These are phyloP conservation scores for Dascyllus trimaculatus DNA, from an alignment of 2,113 vertebrate genomes.

Conservation along the genomic window DNA sequence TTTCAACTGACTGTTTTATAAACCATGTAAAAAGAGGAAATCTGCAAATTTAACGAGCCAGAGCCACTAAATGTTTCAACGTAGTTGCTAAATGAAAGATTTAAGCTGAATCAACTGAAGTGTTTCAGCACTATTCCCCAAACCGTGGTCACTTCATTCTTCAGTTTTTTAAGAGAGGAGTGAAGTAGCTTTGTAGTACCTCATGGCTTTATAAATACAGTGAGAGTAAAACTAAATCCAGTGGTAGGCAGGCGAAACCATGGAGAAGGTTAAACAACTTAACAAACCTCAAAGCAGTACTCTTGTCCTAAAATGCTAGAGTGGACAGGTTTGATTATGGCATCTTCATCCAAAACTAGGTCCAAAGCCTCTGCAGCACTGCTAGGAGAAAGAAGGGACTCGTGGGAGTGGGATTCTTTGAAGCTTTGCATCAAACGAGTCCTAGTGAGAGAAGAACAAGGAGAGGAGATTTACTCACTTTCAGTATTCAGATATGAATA, in stretches of 20 bases:
- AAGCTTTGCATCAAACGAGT: conserved; percentile 96
- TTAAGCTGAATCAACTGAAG: no score
- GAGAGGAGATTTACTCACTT: conserved; percentile 30
- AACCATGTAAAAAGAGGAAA: no score
- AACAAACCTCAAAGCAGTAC: conserved; percentile 94
- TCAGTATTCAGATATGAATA: conserved; percentile 8
- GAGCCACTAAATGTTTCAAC: no score
- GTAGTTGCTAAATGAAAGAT: no score
- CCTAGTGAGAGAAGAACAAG: conserved; percentile 77
- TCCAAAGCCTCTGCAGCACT: conserved; percentile 95
- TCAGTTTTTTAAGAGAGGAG: no score
- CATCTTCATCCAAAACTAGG: conserved; percentile 95
- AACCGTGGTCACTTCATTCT: no score
- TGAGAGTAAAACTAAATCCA: not conserved
- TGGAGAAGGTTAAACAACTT: not conserved
- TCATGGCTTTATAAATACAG: not conserved
- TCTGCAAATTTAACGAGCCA: no score
- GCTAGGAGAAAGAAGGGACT: conserved; percentile 95
- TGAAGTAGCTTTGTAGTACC: conserved; percentile 8
- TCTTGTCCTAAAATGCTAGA: conserved; percentile 97
- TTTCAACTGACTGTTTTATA: no score
- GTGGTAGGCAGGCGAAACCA: not conserved
- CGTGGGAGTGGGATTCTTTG: conserved; percentile 97
- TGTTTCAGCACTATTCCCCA: no score
- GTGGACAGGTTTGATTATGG: conserved; percentile 95